Evolutionary conservation across 2,113 vertebrate genomes (phyloP).

Genomic region (Parus major): DNA sequence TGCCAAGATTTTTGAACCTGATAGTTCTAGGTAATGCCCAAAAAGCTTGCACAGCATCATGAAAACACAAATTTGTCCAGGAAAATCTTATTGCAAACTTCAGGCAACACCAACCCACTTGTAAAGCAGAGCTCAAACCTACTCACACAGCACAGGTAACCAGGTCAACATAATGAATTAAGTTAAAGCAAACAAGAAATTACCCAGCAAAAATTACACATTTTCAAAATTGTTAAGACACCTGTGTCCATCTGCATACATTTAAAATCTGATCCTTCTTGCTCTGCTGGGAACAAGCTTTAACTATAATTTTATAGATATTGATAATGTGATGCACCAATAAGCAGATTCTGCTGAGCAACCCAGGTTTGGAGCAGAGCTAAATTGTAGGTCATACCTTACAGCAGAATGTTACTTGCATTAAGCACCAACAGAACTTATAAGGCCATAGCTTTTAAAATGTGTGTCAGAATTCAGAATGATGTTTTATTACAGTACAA

Average conservation of each 20-base stretch:
- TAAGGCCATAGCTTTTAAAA: neutral
- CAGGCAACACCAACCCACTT: neutral
- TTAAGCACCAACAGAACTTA: neutral
- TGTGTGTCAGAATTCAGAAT: neutral
- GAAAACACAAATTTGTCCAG: neutral
- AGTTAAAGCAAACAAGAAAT: neutral
- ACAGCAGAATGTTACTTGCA: neutral
- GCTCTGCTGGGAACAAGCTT: rapidly evolving
- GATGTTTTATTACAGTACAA: neutral
- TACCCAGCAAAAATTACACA: neutral
- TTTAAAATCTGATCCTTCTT: neutral
- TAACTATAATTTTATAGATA: neutral
- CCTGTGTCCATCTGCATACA: neutral
- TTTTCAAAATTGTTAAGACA: neutral
- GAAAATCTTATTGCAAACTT: neutral
- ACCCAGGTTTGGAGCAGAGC: neutral
- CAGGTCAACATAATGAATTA: neutral
- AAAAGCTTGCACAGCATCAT: neutral
- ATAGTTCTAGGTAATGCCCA: neutral
- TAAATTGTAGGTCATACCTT: neutral
- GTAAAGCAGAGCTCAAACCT: neutral
- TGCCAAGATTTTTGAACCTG: neutral
- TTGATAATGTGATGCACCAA: neutral
- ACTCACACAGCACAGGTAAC: neutral
- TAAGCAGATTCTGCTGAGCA: neutral